Evolutionary conservation across 35 echinoderm and acorn worm species (phyloP).

Genomic region (Ptychodera flava): DNA sequence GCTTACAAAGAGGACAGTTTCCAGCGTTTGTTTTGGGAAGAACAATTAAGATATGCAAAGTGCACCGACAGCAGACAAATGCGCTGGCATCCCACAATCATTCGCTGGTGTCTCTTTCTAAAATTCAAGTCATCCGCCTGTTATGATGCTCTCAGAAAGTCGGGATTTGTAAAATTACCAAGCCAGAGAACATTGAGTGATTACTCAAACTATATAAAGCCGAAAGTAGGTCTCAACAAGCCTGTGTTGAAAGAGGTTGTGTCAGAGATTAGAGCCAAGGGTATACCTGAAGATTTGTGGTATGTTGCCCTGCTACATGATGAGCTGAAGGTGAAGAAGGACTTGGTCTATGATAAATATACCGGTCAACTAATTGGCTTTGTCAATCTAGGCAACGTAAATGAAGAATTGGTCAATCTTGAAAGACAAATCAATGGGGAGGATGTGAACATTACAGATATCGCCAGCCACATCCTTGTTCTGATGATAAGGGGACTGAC

Average conservation of each 20-base stretch:
- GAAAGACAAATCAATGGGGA: too few relatives aligned
- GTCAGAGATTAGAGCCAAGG: not conserved
- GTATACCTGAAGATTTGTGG: not conserved
- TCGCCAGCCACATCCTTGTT: not conserved
- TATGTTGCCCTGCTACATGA: conserved; percentile 33
- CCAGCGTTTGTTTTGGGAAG: not conserved
- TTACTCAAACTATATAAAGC: not conserved
- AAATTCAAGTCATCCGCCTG: not conserved
- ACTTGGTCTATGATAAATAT: conserved; percentile 23
- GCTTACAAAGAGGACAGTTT: not conserved
- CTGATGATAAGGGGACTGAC: not conserved
- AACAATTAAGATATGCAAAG: not conserved
- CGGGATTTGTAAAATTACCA: not conserved
- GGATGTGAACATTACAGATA: too few relatives aligned
- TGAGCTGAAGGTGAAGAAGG: conserved; percentile 51
- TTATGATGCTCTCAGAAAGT: not conserved
- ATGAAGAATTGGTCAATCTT: too few relatives aligned
- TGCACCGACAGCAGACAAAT: not conserved
- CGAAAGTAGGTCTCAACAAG: not conserved
- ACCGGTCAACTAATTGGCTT: conserved; percentile 40
- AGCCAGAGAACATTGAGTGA: not conserved
- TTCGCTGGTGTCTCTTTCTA: not conserved
- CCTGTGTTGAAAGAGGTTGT: conserved; percentile 35
- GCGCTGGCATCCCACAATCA: not conserved
- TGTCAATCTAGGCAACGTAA: conserved; percentile 20